Percentiles rank a stretch among this genome's conserved stretches.
These are phyloP conservation scores for Prionace glauca DNA, from an alignment of 2,797 vertebrate genomes.

Conservation along the genomic window DNA sequence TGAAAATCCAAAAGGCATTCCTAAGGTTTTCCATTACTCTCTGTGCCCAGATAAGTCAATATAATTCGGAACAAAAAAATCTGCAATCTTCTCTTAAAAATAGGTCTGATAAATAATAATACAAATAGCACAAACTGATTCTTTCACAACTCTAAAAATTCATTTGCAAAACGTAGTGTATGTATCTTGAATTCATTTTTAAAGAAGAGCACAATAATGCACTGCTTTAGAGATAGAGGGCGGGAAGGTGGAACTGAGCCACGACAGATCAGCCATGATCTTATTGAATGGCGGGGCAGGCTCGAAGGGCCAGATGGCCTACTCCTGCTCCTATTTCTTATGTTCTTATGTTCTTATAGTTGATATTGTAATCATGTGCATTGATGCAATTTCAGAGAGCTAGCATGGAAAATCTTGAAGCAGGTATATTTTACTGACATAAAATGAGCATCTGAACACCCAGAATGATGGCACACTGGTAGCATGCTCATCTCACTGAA, in stretches of 20 bases:
- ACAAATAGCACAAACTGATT: neutral
- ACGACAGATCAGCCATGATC: too few species aligned
- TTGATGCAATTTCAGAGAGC: neutral
- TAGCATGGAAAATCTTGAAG: neutral
- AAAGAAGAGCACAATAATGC: neutral
- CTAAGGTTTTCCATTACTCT: neutral
- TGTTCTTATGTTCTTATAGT: too few species aligned
- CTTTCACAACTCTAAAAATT: neutral
- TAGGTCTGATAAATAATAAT: neutral
- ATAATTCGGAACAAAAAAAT: neutral
- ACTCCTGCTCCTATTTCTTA: too few species aligned
- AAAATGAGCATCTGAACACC: neutral
- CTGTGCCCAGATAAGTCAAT: neutral
- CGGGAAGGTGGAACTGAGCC: too few species aligned
- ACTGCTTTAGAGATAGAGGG: too few species aligned
- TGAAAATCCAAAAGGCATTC: neutral
- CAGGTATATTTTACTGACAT: neutral
- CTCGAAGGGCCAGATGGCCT: too few species aligned
- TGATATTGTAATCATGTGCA: neutral
- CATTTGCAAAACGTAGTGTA: neutral
- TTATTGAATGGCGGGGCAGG: too few species aligned
- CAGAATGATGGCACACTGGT: neutral
- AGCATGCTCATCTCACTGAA: neutral
- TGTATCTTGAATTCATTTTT: neutral
- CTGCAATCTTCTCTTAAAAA: neutral